Base-by-base conservation (phyloP, 2,113 vertebrate genomes). In the Conger conger region DNA sequence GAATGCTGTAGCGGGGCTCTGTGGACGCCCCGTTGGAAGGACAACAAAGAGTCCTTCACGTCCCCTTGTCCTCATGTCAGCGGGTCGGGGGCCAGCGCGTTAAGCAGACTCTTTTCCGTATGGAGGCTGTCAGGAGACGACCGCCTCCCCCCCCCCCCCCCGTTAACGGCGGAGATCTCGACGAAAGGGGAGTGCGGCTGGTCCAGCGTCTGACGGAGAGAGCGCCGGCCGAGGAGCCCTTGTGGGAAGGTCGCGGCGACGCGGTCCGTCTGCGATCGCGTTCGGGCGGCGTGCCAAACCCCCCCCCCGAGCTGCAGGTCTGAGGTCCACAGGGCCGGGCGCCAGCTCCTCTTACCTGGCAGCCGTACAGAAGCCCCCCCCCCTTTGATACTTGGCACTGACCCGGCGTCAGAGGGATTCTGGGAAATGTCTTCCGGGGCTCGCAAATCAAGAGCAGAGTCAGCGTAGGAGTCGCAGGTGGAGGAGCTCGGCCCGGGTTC, bases 221-320 rank as follows among this genome's bases (percentile, higher is more conserved):
- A 88, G 80, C 86, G 86, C 84, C 83, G 30, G 54, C 86, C 87
- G 89, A 89, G 87, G 86, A 92, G 92, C 89, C 88, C 89, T 91
- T 91, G 89, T 85, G 89, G 87, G 91, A 93, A 93, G 92, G 91
- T 94, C 92, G 92, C 80, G 82, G 86, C 84, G 38, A 85, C 57
- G 85, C 87, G 85, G 81, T n/a, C 79, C 79, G 45, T 83, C 86
- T 84, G 23, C 81, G 77, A 84, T 86, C 85, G 37, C 83, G 53
- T 82, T 79, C 80, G 38, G 76, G 79, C 73, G 76, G 17, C 76
- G 38, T 78, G 87, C 86, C 90, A 87, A 86, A 87, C 86, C n/a
- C n/a, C n/a, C n/a, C n/a, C n/a, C n/a, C 86, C 76, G 60, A 84
- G 85, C 86, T 85, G 84, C 83, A 37, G 86, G 79, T 87, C 85